phyloP scores from a whole-genome alignment of 2,888 invertebrate genomes.

The Agrotis segetum region DNA sequence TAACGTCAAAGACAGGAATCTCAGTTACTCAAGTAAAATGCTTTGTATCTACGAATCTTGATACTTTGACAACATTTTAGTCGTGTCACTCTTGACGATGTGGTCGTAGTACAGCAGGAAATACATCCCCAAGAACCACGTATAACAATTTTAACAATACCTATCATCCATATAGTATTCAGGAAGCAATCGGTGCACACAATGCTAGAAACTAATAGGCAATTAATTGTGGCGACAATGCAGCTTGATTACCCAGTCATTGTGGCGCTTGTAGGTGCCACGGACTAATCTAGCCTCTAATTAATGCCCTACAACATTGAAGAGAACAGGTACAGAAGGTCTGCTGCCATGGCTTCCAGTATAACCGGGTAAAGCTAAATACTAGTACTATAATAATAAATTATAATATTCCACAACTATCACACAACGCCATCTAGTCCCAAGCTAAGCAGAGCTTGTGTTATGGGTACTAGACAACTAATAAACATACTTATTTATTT shows the following conservation, averaged over 20 bases:
- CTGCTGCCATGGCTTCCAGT: too few relatives aligned
- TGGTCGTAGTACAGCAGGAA: too few relatives aligned
- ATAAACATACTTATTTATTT: too few relatives aligned
- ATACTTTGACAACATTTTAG: too few relatives aligned
- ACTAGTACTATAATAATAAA: too few relatives aligned
- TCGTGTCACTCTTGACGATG: too few relatives aligned
- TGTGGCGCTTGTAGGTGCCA: constrained; percentile 60
- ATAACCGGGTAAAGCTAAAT: too few relatives aligned
- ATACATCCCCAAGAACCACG: too few relatives aligned
- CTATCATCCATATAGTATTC: constrained; percentile 12
- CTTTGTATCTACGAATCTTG: not conserved
- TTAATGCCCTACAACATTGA: constrained; percentile 52
- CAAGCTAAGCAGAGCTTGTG: too few relatives aligned
- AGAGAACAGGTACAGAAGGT: constrained; percentile 2
- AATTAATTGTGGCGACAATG: constrained; percentile 66
- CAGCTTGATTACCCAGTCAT: constrained; percentile 69
- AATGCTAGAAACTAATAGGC: constrained; percentile 62
- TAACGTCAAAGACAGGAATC: not conserved
- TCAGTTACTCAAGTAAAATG: not conserved
- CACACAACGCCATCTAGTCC: too few relatives aligned
- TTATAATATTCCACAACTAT: too few relatives aligned
- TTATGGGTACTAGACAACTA: too few relatives aligned
- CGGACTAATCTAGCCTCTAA: constrained; percentile 60
- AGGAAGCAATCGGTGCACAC: constrained; percentile 50
- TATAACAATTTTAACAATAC: not conserved